Conservation (phyloP, 2,888 invertebrate genomes). For the Melieria picta region DNA sequence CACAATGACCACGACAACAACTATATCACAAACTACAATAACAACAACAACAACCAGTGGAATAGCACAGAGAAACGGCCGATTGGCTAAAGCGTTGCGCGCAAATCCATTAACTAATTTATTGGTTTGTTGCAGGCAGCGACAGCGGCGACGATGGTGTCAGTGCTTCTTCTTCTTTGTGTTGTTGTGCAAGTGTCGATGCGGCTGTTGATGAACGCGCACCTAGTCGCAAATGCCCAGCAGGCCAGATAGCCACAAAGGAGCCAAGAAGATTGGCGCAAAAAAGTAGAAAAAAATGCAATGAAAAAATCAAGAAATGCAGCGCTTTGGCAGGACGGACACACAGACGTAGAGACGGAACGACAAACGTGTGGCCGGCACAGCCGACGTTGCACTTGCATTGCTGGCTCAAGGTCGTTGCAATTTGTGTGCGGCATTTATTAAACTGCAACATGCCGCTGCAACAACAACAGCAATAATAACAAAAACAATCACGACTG, state of each 20-base stretch:
- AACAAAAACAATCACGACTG: neutral
- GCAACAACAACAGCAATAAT: neutral
- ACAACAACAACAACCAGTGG: constrained; percentile 42
- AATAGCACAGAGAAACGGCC: neutral
- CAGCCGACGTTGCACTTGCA: neutral
- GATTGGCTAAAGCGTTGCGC: constrained; percentile 44
- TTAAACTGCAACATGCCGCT: constrained; percentile 12
- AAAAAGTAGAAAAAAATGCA: constrained; percentile 11
- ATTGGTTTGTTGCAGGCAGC: constrained; percentile 43
- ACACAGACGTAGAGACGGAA: constrained; percentile 29
- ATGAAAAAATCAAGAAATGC: neutral
- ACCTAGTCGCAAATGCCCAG: too few species aligned
- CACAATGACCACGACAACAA: constrained; percentile 39
- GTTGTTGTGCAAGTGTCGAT: neutral
- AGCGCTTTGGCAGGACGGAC: neutral
- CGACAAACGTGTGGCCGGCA: neutral
- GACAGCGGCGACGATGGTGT: constrained; percentile 8
- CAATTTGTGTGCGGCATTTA: constrained; percentile 17
- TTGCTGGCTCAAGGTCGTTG: constrained; percentile 34
- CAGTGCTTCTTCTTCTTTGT: neutral
- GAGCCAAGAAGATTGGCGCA: constrained; percentile 11
- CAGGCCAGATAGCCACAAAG: too few species aligned
- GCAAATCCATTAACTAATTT: constrained; percentile 51
- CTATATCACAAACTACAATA: constrained; percentile 41
- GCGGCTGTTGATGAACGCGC: too few species aligned